Evolutionary conservation across 2,113 vertebrate species (phyloP), one percentile per base, ranked within the genome.

Genomic region (Scomber japonicus): DNA sequence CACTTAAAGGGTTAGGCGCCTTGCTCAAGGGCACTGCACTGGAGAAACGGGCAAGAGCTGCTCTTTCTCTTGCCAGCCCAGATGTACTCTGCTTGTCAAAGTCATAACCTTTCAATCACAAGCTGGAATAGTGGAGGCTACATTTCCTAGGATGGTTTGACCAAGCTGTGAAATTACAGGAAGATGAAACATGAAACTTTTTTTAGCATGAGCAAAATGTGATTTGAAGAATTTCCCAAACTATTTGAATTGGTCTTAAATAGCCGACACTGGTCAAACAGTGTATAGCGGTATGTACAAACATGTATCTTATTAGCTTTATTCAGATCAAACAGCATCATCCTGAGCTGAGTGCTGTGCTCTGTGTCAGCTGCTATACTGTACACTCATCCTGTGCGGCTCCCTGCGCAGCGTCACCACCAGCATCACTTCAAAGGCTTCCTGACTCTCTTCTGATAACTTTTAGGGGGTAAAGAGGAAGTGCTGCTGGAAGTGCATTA

Each of bases 391-490:
- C 70, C 56, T 78, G 53, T 53, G 44, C 12, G 67, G 12, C 19
- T 73, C 68, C 81, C 59, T 30, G 64, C 60, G 46, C 51, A 27
- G 45, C 50, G 65, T 66, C 77, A 75, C 30, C 68, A 48, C 53
- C 61, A 61, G 66, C 83, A 35, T 48, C 55, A 85, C 85, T 75
- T 89, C 89, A 89, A 85, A 88, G 83, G 48, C 74, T 84, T 68
- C 56, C 63, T 55, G 24, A 12, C 8, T 61, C 61, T 30, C 68
- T 17, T 56, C 63, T 76, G 55, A 59, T 2, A 54, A 71, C 73
- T 44, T 71, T 71, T 8, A 31, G 49, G 21, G 21, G 45, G 19
- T 5, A 35, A 11, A 71, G 61, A 83, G 72, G 75, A 87, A 80
- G 75, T 49, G 68, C 56, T 67, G 67, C 57, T 50, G 67, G 71